Evolutionary conservation across 2,113 vertebrate species (phyloP).

Genomic region (Gobiocypris rarus): DNA sequence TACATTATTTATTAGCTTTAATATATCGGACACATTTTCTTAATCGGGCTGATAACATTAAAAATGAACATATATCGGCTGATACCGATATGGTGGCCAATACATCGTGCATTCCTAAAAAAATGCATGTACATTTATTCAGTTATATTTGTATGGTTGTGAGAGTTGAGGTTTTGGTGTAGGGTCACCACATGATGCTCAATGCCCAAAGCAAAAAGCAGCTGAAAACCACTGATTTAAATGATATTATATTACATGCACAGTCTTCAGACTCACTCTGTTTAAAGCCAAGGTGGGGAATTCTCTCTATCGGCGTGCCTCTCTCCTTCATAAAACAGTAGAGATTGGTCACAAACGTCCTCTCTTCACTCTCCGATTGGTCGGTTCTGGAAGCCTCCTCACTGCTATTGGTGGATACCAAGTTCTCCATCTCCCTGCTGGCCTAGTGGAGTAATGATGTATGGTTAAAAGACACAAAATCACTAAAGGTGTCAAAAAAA

Average conservation of each 20-base stretch:
- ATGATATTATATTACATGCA: background rate
- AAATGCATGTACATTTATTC: background rate
- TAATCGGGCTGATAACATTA: too few species aligned
- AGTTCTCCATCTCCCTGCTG: slow-evolving; percentile 64
- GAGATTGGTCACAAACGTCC: slow-evolving; percentile 84
- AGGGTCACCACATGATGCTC: background rate
- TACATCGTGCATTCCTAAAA: too few species aligned
- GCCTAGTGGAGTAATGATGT: slow-evolving; percentile 46
- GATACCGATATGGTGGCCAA: too few species aligned
- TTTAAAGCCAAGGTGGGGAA: slow-evolving; percentile 95
- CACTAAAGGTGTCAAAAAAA: background rate
- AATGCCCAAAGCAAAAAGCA: background rate
- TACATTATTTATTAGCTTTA: too few species aligned
- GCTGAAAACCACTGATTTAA: background rate
- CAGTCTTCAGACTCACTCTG: slow-evolving; percentile 81
- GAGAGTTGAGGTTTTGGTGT: background rate
- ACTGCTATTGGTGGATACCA: slow-evolving; percentile 62
- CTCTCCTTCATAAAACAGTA: slow-evolving; percentile 93
- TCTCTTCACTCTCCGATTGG: slow-evolving; percentile 77
- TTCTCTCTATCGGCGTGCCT: slow-evolving; percentile 90
- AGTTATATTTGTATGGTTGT: background rate
- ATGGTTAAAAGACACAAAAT: background rate
- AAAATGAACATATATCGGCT: too few species aligned
- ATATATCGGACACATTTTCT: too few species aligned
- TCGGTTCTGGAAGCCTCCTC: slow-evolving; percentile 57